Percentiles rank a stretch among this genome's conserved stretches.
Evolutionary conservation across 2,797 vertebrate genomes (phyloP).

Genomic region (Chelon auratus): DNA sequence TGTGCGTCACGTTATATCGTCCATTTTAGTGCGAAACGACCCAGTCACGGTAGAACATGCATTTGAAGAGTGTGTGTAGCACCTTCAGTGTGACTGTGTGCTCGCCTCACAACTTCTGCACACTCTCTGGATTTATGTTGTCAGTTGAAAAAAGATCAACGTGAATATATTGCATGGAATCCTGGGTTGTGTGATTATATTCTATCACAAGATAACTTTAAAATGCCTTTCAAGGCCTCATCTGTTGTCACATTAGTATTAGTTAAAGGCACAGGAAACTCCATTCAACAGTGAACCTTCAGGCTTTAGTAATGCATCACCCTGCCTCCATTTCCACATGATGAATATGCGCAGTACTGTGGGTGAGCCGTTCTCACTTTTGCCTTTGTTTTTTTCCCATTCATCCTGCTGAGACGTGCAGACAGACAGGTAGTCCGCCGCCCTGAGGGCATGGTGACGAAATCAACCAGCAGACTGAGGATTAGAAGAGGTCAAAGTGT

Average conservation of each 20-base stretch:
- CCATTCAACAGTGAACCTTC: too few relatives aligned
- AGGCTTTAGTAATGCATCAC: neutral
- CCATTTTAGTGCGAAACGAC: neutral
- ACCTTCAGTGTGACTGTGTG: too few relatives aligned
- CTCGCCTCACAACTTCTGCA: too few relatives aligned
- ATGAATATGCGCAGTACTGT: neutral
- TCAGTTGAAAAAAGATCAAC: too few relatives aligned
- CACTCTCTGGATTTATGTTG: too few relatives aligned
- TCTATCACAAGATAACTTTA: too few relatives aligned
- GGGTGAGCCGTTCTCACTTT: constrained; percentile 9
- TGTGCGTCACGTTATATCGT: neutral
- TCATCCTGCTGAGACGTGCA: constrained; percentile 30
- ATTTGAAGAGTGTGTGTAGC: neutral
- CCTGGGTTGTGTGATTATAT: too few relatives aligned
- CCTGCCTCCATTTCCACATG: neutral
- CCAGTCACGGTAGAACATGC: neutral
- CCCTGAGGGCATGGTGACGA: constrained; percentile 24
- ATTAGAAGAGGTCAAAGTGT: constrained; percentile 25
- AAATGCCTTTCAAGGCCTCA: too few relatives aligned
- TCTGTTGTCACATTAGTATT: too few relatives aligned
- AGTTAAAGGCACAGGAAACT: too few relatives aligned
- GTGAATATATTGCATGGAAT: too few relatives aligned
- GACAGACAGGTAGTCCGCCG: constrained; percentile 26
- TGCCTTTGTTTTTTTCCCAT: constrained; percentile 13
- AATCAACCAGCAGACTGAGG: constrained; percentile 17